phyloP scores from a whole-genome alignment of 2,888 invertebrate genomes.

The Drosophila acutilabella region DNA sequence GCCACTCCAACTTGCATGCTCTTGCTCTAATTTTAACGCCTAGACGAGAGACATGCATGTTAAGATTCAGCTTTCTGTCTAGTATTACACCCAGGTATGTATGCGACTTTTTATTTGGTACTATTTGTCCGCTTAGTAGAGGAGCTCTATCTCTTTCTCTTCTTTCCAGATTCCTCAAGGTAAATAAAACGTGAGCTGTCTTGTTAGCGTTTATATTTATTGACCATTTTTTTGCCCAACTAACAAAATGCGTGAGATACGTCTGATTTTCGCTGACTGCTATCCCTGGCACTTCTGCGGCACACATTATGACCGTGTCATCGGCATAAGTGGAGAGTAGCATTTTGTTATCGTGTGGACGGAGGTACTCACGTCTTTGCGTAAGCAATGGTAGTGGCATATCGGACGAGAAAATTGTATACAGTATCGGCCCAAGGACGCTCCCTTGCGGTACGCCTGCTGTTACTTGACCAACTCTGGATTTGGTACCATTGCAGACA shows the following conservation, averaged over 20 bases:
- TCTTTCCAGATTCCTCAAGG: background rate
- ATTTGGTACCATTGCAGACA: background rate
- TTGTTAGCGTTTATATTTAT: background rate
- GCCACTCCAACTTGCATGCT: background rate
- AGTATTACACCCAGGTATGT: background rate
- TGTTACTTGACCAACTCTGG: background rate
- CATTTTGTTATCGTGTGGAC: background rate
- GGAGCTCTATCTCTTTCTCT: background rate
- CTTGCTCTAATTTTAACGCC: background rate
- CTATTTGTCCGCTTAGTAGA: background rate
- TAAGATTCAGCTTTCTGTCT: background rate
- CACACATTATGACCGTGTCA: conserved; percentile 10
- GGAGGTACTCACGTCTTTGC: background rate
- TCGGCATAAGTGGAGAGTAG: conserved; percentile 14
- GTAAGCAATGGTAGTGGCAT: conserved; percentile 5
- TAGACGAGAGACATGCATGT: background rate
- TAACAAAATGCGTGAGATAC: background rate
- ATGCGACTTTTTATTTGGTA: background rate
- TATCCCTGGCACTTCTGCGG: background rate
- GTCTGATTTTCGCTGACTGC: background rate
- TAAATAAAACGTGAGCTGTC: background rate
- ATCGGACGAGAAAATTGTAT: conserved; percentile 13
- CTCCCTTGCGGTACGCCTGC: conserved; percentile 29
- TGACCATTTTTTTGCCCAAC: background rate
- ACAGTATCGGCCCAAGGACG: conserved; percentile 10